Conservation (phyloP, 2,113 vertebrate species). For the Tiliqua scincoides region DNA sequence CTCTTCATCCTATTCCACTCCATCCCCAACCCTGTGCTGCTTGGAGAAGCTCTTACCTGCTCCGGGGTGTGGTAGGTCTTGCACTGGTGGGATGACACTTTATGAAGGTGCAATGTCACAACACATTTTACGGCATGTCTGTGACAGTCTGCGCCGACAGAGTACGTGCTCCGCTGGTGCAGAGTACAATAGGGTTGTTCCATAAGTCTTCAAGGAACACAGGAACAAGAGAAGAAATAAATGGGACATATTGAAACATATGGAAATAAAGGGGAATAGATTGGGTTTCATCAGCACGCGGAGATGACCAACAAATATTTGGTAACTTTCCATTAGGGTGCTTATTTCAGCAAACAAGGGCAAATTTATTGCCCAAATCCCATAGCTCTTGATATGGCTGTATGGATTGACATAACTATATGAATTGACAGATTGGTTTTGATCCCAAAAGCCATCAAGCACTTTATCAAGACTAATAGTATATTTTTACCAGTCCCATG, state of each 20-base stretch:
- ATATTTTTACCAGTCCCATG: constrained; percentile 45
- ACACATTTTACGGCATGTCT: too few relatives aligned
- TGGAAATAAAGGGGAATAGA: background rate
- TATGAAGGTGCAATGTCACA: too few relatives aligned
- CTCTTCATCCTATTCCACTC: too few relatives aligned
- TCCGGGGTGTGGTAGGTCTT: too few relatives aligned
- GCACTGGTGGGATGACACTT: too few relatives aligned
- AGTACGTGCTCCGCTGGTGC: too few relatives aligned
- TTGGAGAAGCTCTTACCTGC: too few relatives aligned
- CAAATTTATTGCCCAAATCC: constrained; percentile 1
- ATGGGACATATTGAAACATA: background rate
- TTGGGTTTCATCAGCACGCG: background rate
- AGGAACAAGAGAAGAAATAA: too few relatives aligned
- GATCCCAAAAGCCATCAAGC: constrained; percentile 32
- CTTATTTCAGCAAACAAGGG: constrained; percentile 26
- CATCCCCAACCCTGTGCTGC: too few relatives aligned
- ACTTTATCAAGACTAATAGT: constrained; percentile 48
- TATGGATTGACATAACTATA: constrained; percentile 23
- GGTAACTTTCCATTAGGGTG: background rate
- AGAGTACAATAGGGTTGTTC: too few relatives aligned
- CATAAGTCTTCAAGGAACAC: too few relatives aligned
- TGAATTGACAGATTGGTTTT: constrained; percentile 32
- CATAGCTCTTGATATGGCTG: background rate
- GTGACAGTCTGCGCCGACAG: too few relatives aligned
- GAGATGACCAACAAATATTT: background rate